Percentiles rank a stretch among this genome's conserved stretches.
phyloP scores from a whole-genome alignment of 2,888 invertebrate genomes.

The Lypha dubia region DNA sequence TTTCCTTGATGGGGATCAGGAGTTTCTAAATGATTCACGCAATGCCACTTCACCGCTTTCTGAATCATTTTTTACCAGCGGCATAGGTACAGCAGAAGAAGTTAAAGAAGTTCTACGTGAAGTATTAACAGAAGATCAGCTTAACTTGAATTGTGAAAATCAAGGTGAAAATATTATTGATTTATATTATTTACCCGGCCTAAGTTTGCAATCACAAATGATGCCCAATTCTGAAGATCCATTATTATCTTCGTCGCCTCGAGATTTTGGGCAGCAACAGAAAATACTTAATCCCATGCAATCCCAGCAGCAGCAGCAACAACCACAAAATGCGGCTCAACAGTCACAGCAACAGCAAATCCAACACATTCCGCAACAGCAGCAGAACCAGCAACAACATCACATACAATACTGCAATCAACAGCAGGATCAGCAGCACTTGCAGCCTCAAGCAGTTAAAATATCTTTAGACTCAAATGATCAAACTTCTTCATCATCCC shows the following conservation, averaged over 20 bases:
- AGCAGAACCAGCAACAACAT: slow-evolving; percentile 58
- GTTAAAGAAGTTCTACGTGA: slow-evolving; percentile 94
- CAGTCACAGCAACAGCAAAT: slow-evolving; percentile 67
- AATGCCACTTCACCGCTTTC: slow-evolving; percentile 92
- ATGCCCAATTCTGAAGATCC: slow-evolving; percentile 95
- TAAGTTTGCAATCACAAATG: slow-evolving; percentile 90
- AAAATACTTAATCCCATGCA: slow-evolving; percentile 73
- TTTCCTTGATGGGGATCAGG: slow-evolving; percentile 83
- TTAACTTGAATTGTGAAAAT: slow-evolving; percentile 82
- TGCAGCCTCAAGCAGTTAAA: slow-evolving; percentile 71
- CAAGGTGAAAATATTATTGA: slow-evolving; percentile 82
- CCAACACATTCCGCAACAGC: slow-evolving; percentile 48
- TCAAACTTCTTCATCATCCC: slow-evolving; percentile 64
- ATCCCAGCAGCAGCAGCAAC: slow-evolving; percentile 66
- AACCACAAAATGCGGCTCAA: slow-evolving; percentile 66
- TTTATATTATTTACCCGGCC: slow-evolving; percentile 82
- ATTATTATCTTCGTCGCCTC: slow-evolving; percentile 91
- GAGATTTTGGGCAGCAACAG: slow-evolving; percentile 86
- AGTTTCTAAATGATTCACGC: slow-evolving; percentile 86
- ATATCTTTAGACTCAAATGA: slow-evolving; percentile 67
- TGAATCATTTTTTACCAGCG: slow-evolving; percentile 91
- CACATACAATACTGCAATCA: slow-evolving; percentile 73
- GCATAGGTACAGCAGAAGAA: slow-evolving; percentile 93
- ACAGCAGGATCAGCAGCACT: slow-evolving; percentile 54
- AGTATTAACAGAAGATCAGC: slow-evolving; percentile 91